Base-by-base conservation (phyloP, 1,140 invertebrate genomes). In the Rhopalosiphum padi region DNA sequence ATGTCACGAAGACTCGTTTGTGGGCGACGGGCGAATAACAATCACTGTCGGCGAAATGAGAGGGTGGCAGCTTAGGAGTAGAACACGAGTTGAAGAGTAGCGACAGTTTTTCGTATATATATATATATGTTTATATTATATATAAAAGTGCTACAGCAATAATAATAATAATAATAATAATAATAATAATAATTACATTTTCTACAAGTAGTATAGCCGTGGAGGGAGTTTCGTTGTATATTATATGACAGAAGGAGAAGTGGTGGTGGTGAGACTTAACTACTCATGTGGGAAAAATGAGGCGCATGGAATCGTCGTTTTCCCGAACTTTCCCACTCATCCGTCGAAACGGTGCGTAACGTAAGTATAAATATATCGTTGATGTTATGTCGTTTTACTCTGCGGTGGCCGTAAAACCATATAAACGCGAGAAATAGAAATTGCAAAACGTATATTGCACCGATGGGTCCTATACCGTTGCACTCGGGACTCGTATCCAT, bases 341-440 rank as follows among this genome's bases (percentile, higher is more conserved):
- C 30, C 30, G 60, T n/a, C 30, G 30, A 7, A 68, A 68, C 11
- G 41, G 43, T 86, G 41, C 9, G 30, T 30, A 68, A 43, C 41
- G 43, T 25, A 25, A 1, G 30, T 30, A 25, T 37, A 46, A 25
- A 37, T 37, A 37, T 48, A n/a, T 51, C 46, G 86, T 88, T 48
- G 46, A 87, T 46, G 85, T 87, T 37, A 37, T 51, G 86, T 51
- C 48, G 86, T 88, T 88, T 88, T 35, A 48, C 86, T 51, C 60
- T 41, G 51, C 25, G 41, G 25, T 15, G 22, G 90, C 60, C 30
- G 60, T 91, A 91, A 91, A 91, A 46, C 68, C 68, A 35, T 91
- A 91, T 35, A 82, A 91, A 82, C 90, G 43, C 68, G 30, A 82
- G 90, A 91, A 91, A 91, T 48, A 82, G 90, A 91, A 91, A 91